Evolutionary conservation across 2,797 vertebrate species (phyloP), one percentile per base, ranked within the genome.

Genomic region (Tarsius wallacei): DNA sequence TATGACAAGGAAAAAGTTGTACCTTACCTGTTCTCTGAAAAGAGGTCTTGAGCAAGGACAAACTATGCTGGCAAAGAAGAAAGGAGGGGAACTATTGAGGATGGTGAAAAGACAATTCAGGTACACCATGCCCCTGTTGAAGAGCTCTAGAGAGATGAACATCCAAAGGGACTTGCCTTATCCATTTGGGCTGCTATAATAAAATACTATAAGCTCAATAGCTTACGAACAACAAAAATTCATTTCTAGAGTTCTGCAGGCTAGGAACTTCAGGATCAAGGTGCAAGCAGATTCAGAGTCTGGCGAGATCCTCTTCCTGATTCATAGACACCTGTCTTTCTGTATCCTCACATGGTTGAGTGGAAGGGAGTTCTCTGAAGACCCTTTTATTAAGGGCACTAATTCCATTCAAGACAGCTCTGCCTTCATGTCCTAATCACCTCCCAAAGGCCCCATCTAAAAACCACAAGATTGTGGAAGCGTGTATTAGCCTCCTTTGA

Each of bases 41-140:
- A 85, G 21, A 81, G 28, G n/a, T 89, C 31, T 74, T 64, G 5
- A 93, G 28, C 87, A 90, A 97, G 71, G 93, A 90, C 71, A 97
- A 89, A 90, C 26, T 71, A 74, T 0, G 5, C 21, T 76, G 77
- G 55, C 51, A 87, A 42, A 89, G 71, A 47, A 87, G 31, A 76
- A 51, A 81, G 22, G 14, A 84, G 17, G 42, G 66, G n/a, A 28
- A 2, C 68, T 28, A 21, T 7, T 28, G 49, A 87, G 0, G 49
- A 59, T 7, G 21, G 21, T 13, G 13, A 73, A 70, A 77, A 63
- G 33, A 73, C n/a, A 8, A 4, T 28, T 49, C 19, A n/a, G 33
- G 26, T 33, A 22, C 31, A 24, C 17, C 5, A 10, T 21, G n/a
- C 9, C 24, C 78, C 78, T 76, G 24, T 10, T 63, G 49, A 55